phyloP scores from a whole-genome alignment of 2,113 vertebrate species.

The Melanostigma gelatinosum region DNA sequence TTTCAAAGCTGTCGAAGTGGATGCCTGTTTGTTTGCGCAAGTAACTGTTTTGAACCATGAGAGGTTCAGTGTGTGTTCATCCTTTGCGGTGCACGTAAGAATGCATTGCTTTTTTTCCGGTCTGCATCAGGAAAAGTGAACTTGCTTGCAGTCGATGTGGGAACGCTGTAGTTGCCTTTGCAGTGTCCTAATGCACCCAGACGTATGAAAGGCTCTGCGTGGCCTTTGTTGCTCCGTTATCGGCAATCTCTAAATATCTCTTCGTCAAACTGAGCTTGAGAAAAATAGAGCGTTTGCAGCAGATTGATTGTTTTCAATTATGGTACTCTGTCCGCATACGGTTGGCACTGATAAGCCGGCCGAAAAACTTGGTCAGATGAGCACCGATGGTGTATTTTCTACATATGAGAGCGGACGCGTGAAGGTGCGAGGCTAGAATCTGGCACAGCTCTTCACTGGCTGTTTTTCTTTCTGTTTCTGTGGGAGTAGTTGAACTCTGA shows the following conservation, averaged over 20 bases:
- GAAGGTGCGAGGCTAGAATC: slow-evolving; percentile 4
- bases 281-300: slow-evolving; percentile 23
- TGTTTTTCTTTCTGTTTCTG: background rate
- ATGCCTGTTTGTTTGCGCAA: background rate
- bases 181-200: background rate
- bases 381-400: slow-evolving; percentile 21
- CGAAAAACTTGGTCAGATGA: slow-evolving; percentile 46
- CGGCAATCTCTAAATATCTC: slow-evolving; percentile 40
- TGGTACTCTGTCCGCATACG: slow-evolving; percentile 41
- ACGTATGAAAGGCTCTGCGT: background rate
- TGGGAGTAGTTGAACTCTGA: slow-evolving; percentile 18
- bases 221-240: slow-evolving; percentile 25
- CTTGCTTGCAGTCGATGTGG: background rate
- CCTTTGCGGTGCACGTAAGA: background rate
- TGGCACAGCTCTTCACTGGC: background rate
- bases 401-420: background rate
- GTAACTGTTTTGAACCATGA: background rate
- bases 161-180: background rate
- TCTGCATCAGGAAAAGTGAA: background rate
- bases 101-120: background rate
- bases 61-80: background rate
- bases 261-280: background rate
- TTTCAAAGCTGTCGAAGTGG: background rate
- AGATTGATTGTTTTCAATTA: slow-evolving; percentile 51
- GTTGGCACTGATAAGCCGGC: slow-evolving; percentile 37